A percentile compares a stretch with the other conserved stretches of the same genome.
These are phyloP conservation scores for Microplitis manilae DNA, from an alignment of 2,888 invertebrate species.

Conservation along the genomic window DNA sequence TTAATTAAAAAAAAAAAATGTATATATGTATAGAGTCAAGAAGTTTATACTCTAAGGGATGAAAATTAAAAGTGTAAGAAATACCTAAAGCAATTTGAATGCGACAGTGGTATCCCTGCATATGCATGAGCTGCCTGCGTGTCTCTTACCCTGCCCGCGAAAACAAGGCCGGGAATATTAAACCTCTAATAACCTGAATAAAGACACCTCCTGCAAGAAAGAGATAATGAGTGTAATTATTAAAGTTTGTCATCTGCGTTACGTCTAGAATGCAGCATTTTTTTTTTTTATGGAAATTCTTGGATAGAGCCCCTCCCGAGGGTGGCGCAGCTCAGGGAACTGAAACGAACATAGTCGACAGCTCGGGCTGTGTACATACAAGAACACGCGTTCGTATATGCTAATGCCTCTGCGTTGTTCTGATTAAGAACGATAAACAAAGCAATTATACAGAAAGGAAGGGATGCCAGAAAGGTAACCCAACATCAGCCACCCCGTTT, in stretches of 20 bases:
- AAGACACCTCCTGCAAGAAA: neutral
- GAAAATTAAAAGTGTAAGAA: conserved; percentile 23
- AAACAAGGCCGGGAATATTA: neutral
- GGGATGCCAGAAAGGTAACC: conserved; percentile 52
- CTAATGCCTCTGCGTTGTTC: conserved; percentile 60
- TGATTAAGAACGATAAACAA: conserved; percentile 70
- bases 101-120: conserved; percentile 35
- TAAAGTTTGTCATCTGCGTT: neutral
- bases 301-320: neutral
- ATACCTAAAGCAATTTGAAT: conserved; percentile 1
- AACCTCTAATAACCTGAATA: neutral
- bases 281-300: conserved; percentile 28
- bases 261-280: neutral
- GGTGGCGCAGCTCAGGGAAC: neutral
- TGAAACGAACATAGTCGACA: neutral
- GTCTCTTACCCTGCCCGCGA: neutral
- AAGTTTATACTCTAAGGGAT: conserved; percentile 47
- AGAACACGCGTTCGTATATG: conserved; percentile 59
- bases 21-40: conserved; percentile 32
- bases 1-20: conserved; percentile 6
- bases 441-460: conserved; percentile 69
- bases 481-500: conserved; percentile 41
- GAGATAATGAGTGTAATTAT: neutral
- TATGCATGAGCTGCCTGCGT: conserved; percentile 47
- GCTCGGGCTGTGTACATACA: conserved; percentile 12